phyloP scores from a whole-genome alignment of 2,113 vertebrate species.

The Chloroceryle aenea region DNA sequence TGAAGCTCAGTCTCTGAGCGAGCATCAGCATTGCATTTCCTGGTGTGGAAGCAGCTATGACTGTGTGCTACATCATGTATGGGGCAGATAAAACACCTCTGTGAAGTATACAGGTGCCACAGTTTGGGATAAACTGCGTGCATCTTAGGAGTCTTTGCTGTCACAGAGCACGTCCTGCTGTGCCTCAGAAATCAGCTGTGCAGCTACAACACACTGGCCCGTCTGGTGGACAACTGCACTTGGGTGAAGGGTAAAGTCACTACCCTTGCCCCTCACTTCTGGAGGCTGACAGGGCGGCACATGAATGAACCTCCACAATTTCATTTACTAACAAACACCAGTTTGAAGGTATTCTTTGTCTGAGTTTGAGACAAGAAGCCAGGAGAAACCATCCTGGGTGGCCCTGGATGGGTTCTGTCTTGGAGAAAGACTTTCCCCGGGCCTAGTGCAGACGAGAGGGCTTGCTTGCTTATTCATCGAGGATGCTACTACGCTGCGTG shows the following conservation, averaged over 20 bases:
- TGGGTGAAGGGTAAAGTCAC: background rate
- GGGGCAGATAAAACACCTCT: background rate
- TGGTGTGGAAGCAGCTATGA: accelerated
- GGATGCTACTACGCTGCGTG: background rate
- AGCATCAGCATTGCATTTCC: background rate
- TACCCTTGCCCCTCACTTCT: background rate
- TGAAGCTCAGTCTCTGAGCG: background rate
- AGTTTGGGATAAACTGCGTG: background rate
- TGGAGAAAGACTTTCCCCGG: background rate
- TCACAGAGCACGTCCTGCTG: background rate
- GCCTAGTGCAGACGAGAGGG: background rate
- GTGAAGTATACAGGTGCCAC: background rate
- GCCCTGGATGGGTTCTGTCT: background rate
- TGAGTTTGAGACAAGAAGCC: background rate
- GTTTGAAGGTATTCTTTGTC: background rate
- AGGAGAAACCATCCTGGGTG: background rate
- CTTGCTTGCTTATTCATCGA: background rate
- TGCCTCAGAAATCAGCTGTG: background rate
- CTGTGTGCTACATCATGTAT: background rate
- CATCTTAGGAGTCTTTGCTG: background rate
- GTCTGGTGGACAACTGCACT: background rate
- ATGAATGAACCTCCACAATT: background rate
- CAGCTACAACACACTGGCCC: background rate
- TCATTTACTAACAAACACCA: background rate
- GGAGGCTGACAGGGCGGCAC: background rate